Percentiles rank a stretch among this genome's conserved stretches.
Evolutionary conservation across 2,113 vertebrate species (phyloP).

Genomic region (Tenrec ecaudatus): DNA sequence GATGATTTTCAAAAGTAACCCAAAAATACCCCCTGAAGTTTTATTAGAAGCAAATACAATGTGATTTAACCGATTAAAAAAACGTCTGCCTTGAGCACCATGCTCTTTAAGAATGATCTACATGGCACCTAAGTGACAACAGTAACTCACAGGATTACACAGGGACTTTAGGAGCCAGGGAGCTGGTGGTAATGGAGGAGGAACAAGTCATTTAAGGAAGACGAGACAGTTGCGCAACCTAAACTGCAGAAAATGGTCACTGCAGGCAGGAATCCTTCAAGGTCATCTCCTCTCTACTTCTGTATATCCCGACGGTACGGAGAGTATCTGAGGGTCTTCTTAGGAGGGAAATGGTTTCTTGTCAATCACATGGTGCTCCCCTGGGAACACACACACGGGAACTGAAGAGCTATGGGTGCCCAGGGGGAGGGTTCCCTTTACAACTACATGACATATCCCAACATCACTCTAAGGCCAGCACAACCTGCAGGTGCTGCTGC

Average conservation of each 20-base stretch:
- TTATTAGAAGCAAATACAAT: not conserved
- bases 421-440: not conserved
- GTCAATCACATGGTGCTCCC: not conserved
- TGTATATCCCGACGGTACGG: not conserved
- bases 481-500: accelerated
- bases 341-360: not conserved
- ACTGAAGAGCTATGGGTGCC: not conserved
- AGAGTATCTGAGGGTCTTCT: not conserved
- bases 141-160: not conserved
- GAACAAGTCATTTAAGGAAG: not conserved
- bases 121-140: not conserved
- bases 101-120: not conserved
- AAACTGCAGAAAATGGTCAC: not conserved
- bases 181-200: not conserved
- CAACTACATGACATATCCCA: too few species aligned
- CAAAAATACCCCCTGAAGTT: not conserved
- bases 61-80: not conserved
- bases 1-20: not conserved
- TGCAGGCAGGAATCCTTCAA: not conserved
- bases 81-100: not conserved
- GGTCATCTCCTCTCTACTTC: not conserved
- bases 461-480: not conserved
- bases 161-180: not conserved
- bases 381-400: not conserved
- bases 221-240: not conserved